A percentile compares a stretch with the other conserved stretches of the same genome.
Conservation (phyloP, 2,797 vertebrate genomes). For the Peromyscus aztecus region DNA sequence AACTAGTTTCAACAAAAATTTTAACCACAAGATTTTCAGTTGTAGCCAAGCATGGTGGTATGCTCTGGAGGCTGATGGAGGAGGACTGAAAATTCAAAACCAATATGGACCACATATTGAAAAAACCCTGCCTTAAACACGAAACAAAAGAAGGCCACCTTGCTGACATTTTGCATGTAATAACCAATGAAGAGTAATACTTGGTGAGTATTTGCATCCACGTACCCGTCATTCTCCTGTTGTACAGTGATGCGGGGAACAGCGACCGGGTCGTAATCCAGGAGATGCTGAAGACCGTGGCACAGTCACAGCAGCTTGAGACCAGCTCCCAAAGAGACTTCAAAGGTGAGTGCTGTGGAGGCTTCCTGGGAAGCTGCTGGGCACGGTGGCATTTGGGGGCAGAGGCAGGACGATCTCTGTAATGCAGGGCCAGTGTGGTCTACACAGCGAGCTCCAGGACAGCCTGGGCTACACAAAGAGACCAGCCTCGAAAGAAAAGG, state of each 20-base stretch:
- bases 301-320: constrained; percentile 98
- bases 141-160: not conserved
- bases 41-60: not conserved
- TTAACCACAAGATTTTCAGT: not conserved
- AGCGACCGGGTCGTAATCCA: constrained; percentile 98
- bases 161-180: not conserved
- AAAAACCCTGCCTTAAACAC: not conserved
- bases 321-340: constrained; percentile 96
- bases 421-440: not conserved
- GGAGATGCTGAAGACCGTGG: constrained; percentile 97
- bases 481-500: not conserved
- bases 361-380: not conserved
- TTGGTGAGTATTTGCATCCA: not conserved
- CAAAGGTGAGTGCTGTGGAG: constrained; percentile 91
- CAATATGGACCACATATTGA: not conserved
- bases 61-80: not conserved
- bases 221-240: constrained; percentile 23
- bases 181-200: not conserved
- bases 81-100: not conserved
- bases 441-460: not conserved
- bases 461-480: not conserved
- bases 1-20: constrained; percentile 28
- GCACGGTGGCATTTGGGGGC: not conserved
- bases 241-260: constrained; percentile 95
- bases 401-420: not conserved